Conservation (phyloP, 2,113 vertebrate species). For the Helogale parvula region DNA sequence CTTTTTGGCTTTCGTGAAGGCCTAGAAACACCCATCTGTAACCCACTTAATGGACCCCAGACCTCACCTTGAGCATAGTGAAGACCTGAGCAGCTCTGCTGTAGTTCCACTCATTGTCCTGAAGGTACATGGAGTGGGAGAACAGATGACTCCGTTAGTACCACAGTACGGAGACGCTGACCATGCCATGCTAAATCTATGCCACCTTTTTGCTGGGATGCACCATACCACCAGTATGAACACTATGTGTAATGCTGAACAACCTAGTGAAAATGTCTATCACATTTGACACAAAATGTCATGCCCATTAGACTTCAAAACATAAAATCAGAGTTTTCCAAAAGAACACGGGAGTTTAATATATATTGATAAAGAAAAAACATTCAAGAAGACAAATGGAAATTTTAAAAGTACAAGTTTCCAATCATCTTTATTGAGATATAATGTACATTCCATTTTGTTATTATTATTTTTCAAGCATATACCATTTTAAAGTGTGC, state of each 20-base stretch:
- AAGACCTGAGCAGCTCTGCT: slow-evolving; percentile 15
- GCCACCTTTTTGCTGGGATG: background rate
- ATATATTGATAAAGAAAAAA: background rate
- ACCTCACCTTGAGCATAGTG: slow-evolving; percentile 41
- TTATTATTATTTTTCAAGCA: background rate
- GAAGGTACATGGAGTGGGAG: slow-evolving; percentile 43
- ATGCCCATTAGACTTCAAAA: background rate
- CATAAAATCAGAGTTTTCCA: no score
- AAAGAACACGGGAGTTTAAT: background rate
- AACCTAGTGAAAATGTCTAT: background rate
- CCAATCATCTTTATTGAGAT: background rate
- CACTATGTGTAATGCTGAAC: background rate
- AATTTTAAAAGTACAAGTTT: background rate
- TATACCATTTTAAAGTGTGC: background rate
- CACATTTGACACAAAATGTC: background rate
- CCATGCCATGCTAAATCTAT: background rate
- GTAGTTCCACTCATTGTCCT: slow-evolving; percentile 48
- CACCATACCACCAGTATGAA: background rate
- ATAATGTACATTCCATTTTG: background rate
- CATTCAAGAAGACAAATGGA: background rate
- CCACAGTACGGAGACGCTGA: background rate
- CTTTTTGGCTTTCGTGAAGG: background rate
- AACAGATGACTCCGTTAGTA: background rate
- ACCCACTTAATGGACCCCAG: background rate
- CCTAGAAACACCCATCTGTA: background rate